These are phyloP conservation scores for Seriola aureovittata DNA, from an alignment of 2,113 vertebrate genomes.

Conservation along the genomic window DNA sequence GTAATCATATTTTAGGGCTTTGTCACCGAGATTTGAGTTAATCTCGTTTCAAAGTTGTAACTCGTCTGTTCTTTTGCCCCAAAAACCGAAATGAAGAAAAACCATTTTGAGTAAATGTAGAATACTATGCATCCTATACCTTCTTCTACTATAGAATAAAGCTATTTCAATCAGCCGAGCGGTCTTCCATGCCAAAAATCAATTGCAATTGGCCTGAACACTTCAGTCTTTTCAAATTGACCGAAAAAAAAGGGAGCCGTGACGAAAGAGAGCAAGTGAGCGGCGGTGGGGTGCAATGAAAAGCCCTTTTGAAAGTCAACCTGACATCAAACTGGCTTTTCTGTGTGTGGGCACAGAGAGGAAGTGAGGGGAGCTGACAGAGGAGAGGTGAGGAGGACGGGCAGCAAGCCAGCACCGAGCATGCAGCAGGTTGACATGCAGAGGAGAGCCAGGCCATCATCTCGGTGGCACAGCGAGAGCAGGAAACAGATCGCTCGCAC, in stretches of 20 bases:
- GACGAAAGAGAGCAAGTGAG: slow-evolving; percentile 29
- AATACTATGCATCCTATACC: slow-evolving; percentile 11
- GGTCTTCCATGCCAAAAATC: slow-evolving; percentile 49
- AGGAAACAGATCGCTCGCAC: slow-evolving; percentile 50
- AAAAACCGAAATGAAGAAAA: slow-evolving; percentile 28
- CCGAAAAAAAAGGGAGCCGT: slow-evolving; percentile 25
- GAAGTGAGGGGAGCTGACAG: slow-evolving; percentile 62
- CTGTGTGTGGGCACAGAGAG: slow-evolving; percentile 40
- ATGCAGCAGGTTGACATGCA: slow-evolving; percentile 56
- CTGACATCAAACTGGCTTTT: slow-evolving; percentile 62
- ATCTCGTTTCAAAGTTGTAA: slow-evolving; percentile 45
- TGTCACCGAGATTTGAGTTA: slow-evolving; percentile 19
- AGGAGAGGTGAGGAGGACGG: slow-evolving; percentile 37
- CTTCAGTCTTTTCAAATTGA: slow-evolving; percentile 42
- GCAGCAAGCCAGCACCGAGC: slow-evolving; percentile 29
- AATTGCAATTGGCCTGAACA: slow-evolving; percentile 61
- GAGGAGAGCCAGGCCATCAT: slow-evolving; percentile 36
- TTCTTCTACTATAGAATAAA: slow-evolving; percentile 15
- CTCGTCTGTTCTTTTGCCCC: not conserved
- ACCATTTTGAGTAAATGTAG: not conserved
- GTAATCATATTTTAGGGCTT: slow-evolving; percentile 38
- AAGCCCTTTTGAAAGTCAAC: slow-evolving; percentile 62
- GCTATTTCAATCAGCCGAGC: slow-evolving; percentile 52
- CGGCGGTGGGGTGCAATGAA: slow-evolving; percentile 30
- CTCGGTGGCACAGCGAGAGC: slow-evolving; percentile 36